These are phyloP conservation scores for Linnaemya tessellans DNA, from an alignment of 2,888 invertebrate genomes.

Conservation along the genomic window DNA sequence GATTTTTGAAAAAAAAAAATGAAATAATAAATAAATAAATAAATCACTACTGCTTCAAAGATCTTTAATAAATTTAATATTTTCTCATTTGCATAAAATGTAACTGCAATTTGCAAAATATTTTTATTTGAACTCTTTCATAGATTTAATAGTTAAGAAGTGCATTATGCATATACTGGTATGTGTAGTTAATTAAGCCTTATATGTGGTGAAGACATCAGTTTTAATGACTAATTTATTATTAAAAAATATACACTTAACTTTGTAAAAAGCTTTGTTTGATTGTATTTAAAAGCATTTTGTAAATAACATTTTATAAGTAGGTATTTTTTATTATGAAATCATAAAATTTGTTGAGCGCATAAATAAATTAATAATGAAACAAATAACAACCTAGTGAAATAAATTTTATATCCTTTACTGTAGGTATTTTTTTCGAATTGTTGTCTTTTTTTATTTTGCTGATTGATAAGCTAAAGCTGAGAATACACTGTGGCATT, in stretches of 20 bases:
- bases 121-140: background rate
- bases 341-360: conserved; percentile 41
- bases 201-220: conserved; percentile 28
- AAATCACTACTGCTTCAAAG: conserved; percentile 42
- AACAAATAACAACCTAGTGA: background rate
- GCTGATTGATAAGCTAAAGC: no score
- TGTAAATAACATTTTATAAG: conserved; percentile 3
- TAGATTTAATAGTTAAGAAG: conserved; percentile 7
- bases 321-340: conserved; percentile 32
- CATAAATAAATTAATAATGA: background rate
- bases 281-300: conserved; percentile 36
- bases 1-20: conserved; percentile 13
- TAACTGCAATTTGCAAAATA: background rate
- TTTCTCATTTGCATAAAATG: conserved; percentile 3
- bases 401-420: no score
- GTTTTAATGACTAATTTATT: background rate
- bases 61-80: conserved; percentile 4
- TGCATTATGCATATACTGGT: conserved; percentile 12
- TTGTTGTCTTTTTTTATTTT: no score
- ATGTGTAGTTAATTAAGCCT: conserved; percentile 20
- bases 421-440: no score
- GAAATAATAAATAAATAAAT: conserved; percentile 6
- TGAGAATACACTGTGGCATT: no score
- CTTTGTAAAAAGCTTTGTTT: background rate
- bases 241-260: background rate